Percentiles rank a stretch among this genome's conserved stretches.
Evolutionary conservation across 2,113 vertebrate species (phyloP).

Genomic region (Sakesphorus luctuosus): DNA sequence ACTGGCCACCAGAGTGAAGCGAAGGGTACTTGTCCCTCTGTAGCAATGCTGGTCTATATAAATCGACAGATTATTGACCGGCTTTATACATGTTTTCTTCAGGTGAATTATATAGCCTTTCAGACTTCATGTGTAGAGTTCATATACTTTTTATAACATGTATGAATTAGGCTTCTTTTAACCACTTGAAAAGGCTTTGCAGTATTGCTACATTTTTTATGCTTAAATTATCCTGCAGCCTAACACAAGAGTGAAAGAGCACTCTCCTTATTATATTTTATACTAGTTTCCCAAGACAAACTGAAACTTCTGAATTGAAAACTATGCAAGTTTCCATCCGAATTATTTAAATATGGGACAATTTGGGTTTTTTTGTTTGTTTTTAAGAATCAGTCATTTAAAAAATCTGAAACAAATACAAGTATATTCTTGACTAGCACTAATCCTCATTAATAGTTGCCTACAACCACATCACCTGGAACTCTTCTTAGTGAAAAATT

Average conservation of each 20-base stretch:
- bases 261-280: neutral
- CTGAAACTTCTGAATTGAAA: neutral
- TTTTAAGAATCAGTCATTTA: neutral
- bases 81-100: neutral
- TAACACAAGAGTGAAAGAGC: neutral
- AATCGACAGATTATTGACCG: neutral
- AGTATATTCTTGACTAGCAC: neutral
- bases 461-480: neutral
- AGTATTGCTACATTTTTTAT: neutral
- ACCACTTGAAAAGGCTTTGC: neutral
- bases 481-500: neutral
- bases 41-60: neutral
- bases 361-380: neutral
- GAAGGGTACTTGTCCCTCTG: neutral
- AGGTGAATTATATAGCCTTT: neutral
- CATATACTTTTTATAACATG: neutral
- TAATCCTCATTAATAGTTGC: neutral
- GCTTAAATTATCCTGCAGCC: neutral
- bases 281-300: neutral
- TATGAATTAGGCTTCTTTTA: constrained; percentile 1
- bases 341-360: neutral
- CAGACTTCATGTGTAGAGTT: neutral
- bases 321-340: neutral
- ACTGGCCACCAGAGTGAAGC: neutral
- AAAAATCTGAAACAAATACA: neutral